Evolutionary conservation across 2,113 vertebrate genomes (phyloP).

Genomic region (Falco punctatus): DNA sequence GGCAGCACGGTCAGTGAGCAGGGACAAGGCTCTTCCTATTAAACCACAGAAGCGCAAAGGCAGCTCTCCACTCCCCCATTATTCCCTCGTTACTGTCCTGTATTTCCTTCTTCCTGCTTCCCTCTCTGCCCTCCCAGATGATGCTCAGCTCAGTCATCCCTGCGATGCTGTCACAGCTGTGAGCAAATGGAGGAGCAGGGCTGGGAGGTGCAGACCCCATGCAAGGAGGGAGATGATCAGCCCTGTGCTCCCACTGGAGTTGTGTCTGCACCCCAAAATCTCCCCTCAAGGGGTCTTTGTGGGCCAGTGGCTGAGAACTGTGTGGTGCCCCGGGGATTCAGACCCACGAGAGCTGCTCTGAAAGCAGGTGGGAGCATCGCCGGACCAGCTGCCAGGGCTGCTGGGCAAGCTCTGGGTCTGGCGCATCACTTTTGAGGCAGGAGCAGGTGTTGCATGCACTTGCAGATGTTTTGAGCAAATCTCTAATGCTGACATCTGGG

Average conservation of each 20-base stretch:
- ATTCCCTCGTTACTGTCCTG: not conserved
- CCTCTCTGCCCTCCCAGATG: not conserved
- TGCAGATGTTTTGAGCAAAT: constrained; percentile 2
- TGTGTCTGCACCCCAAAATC: not conserved
- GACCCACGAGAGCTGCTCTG: not conserved
- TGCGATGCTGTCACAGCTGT: not conserved
- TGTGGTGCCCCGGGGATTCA: not conserved
- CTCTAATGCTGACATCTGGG: not conserved
- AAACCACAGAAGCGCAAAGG: not conserved
- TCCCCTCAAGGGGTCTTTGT: fast-evolving
- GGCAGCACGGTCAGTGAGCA: not conserved
- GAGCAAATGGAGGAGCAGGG: not conserved
- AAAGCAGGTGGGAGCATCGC: not conserved
- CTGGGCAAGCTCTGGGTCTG: not conserved
- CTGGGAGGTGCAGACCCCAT: not conserved
- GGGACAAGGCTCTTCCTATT: not conserved
- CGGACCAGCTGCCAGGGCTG: not conserved
- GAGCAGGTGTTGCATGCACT: not conserved
- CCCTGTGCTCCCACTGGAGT: not conserved
- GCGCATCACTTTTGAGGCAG: not conserved
- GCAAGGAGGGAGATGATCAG: not conserved
- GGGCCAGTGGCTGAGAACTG: not conserved
- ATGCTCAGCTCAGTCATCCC: not conserved
- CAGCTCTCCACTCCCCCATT: not conserved
- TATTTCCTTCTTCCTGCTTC: not conserved